phyloP scores from a whole-genome alignment of 2,888 invertebrate genomes.

The Chesias legatella region DNA sequence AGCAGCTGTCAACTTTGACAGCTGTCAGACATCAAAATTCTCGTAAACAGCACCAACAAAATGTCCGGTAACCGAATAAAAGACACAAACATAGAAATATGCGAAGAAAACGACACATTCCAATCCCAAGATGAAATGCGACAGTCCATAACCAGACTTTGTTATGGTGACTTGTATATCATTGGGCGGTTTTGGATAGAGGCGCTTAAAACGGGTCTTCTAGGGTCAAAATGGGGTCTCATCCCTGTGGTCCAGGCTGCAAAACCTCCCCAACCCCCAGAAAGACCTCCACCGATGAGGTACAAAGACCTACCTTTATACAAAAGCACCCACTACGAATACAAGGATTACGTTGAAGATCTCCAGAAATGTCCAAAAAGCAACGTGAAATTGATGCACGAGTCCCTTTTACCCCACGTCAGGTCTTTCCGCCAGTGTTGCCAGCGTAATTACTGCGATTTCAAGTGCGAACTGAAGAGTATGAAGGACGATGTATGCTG shows the following conservation, averaged over 20 bases:
- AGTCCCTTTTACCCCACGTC: slow-evolving; percentile 45
- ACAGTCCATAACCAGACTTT: slow-evolving; percentile 16
- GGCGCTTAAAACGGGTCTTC: slow-evolving; percentile 36
- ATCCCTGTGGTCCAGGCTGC: slow-evolving; percentile 48
- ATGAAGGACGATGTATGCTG: slow-evolving; percentile 20
- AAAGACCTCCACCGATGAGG: slow-evolving; percentile 54
- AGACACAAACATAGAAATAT: background rate
- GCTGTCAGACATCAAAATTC: slow-evolving; percentile 33
- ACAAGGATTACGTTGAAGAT: slow-evolving; percentile 44
- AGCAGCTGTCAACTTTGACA: background rate
- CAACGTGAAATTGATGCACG: slow-evolving; percentile 44
- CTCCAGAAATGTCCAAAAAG: slow-evolving; percentile 37
- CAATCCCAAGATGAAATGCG: slow-evolving; percentile 1
- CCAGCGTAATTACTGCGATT: slow-evolving; percentile 16
- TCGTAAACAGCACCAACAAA: slow-evolving; percentile 27
- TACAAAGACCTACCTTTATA: slow-evolving; percentile 57
- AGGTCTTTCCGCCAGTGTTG: slow-evolving; percentile 28
- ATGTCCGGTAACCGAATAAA: slow-evolving; percentile 8
- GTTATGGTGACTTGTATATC: slow-evolving; percentile 43
- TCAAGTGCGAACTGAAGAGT: slow-evolving; percentile 18
- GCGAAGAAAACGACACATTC: slow-evolving; percentile 1
- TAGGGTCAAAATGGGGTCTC: slow-evolving; percentile 44
- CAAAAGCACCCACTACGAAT: slow-evolving; percentile 49
- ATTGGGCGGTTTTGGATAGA: slow-evolving; percentile 51
- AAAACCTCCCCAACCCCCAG: slow-evolving; percentile 29